Conservation (phyloP, 2,888 invertebrate species). For the Thereva unica region DNA sequence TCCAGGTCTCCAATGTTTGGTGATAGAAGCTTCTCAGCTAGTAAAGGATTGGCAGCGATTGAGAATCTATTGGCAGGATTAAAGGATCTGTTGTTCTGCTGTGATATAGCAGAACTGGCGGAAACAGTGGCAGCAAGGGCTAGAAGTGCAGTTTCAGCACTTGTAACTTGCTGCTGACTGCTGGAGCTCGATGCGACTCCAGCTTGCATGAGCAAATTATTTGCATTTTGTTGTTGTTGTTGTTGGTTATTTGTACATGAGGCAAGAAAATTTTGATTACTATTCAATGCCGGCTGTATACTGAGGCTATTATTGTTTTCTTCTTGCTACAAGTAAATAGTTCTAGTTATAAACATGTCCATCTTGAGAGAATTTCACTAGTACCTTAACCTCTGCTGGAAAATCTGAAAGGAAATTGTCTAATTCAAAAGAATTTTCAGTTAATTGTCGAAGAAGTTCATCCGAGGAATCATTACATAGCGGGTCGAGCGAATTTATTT, state of each 20-base stretch:
- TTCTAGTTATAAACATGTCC: not conserved
- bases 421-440: conserved; percentile 84
- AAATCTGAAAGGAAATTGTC: conserved; percentile 81
- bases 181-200: conserved; percentile 37
- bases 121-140: conserved; percentile 46
- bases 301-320: conserved; percentile 52
- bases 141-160: conserved; percentile 44
- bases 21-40: conserved; percentile 82
- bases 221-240: conserved; percentile 41
- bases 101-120: conserved; percentile 43
- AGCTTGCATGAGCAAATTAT: conserved; percentile 10
- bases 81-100: conserved; percentile 43
- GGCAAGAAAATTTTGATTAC: conserved; percentile 56
- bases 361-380: conserved; percentile 41
- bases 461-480: conserved; percentile 68
- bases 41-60: conserved; percentile 83
- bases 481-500: conserved; percentile 54
- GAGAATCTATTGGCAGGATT: conserved; percentile 70
- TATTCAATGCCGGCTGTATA: conserved; percentile 48
- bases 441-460: conserved; percentile 79
- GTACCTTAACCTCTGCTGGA: conserved; percentile 72
- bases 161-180: conserved; percentile 42
- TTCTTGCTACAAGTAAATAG: conserved; percentile 53
- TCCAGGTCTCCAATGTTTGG: conserved; percentile 59
- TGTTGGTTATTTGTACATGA: conserved; percentile 43